Conservation (phyloP, 2,113 vertebrate genomes). For the Hydrolagus affinis region DNA sequence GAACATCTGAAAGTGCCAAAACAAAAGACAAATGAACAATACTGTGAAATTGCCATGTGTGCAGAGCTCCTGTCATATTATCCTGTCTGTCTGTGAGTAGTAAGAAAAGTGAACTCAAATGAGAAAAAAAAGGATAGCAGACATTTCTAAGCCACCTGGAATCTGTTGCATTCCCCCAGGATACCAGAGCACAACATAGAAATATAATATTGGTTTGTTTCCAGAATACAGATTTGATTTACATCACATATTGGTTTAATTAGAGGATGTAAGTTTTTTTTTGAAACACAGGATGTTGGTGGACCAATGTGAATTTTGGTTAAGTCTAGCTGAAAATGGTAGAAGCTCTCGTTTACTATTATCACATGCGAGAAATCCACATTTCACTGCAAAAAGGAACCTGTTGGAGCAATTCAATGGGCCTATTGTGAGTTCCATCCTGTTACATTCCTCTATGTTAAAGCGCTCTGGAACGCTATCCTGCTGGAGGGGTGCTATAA, state of each 20-base stretch:
- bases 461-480: too few species aligned
- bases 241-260: too few species aligned
- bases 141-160: background rate
- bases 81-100: background rate
- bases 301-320: background rate
- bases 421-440: too few species aligned
- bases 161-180: background rate
- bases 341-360: background rate
- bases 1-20: background rate
- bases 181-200: background rate
- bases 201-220: too few species aligned
- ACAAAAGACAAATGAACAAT: background rate
- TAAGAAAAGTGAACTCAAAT: background rate
- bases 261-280: too few species aligned
- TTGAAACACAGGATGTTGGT: background rate
- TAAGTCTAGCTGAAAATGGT: background rate
- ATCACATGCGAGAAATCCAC: background rate
- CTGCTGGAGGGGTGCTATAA: too few species aligned
- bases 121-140: background rate
- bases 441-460: too few species aligned
- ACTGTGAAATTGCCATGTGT: background rate
- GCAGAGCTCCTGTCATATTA: background rate
- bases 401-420: too few species aligned
- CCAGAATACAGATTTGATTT: too few species aligned
- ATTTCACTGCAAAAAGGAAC: background rate